phyloP scores from a whole-genome alignment of 2,888 invertebrate species.

The Malthinus flaveolus region DNA sequence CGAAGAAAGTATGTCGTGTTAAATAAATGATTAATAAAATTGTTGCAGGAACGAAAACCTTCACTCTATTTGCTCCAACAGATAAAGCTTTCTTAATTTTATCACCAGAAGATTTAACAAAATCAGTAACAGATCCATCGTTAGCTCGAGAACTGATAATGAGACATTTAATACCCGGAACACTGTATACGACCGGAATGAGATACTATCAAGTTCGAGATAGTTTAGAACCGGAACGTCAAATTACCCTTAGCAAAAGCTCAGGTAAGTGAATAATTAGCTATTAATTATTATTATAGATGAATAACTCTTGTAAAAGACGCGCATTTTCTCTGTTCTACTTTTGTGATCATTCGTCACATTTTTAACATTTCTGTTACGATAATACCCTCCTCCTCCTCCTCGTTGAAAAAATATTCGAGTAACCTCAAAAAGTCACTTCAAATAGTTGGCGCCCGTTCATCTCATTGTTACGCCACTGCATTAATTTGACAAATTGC shows the following conservation, averaged over 20 bases:
- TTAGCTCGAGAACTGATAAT: constrained; percentile 74
- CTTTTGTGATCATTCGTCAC: too few species aligned
- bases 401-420: too few species aligned
- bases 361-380: constrained; percentile 4
- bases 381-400: background rate
- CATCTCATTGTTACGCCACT: background rate
- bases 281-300: background rate
- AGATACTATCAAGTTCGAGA: constrained; percentile 84
- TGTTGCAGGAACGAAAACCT: constrained; percentile 74
- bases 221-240: constrained; percentile 73
- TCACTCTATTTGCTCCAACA: constrained; percentile 83
- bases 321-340: too few species aligned
- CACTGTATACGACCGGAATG: constrained; percentile 85
- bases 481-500: too few species aligned
- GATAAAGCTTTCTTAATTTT: constrained; percentile 78
- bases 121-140: constrained; percentile 64
- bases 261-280: constrained; percentile 60
- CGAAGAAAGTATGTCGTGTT: too few species aligned
- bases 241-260: constrained; percentile 79
- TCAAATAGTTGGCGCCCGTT: background rate
- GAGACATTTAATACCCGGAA: constrained; percentile 75
- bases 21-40: background rate
- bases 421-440: too few species aligned
- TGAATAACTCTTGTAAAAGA: too few species aligned
- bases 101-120: constrained; percentile 63